These are phyloP conservation scores for Leucophenga varia DNA, from an alignment of 1,140 invertebrate genomes.

Conservation along the genomic window DNA sequence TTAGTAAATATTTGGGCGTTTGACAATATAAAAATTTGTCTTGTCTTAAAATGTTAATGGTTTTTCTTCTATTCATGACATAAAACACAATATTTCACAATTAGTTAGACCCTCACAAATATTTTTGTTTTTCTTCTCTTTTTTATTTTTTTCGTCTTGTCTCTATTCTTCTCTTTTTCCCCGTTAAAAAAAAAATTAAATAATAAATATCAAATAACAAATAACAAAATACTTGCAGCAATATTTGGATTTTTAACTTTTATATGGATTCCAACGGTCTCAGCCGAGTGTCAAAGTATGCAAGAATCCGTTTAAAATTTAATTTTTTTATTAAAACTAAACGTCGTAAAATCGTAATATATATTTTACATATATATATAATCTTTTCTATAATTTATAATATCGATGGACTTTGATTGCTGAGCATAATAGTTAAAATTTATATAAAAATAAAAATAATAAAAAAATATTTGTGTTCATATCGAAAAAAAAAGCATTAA, in stretches of 20 bases:
- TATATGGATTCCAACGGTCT: constrained; percentile 55
- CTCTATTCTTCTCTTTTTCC: constrained; percentile 44
- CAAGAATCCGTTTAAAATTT: constrained; percentile 38
- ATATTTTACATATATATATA: too few relatives aligned
- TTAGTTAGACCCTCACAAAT: not conserved
- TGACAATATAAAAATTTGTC: too few relatives aligned
- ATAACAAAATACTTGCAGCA: constrained; percentile 56
- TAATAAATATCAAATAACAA: too few relatives aligned
- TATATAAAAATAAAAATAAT: not conserved
- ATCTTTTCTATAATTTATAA: constrained; percentile 1
- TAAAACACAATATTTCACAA: constrained; percentile 8
- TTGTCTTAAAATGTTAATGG: too few relatives aligned
- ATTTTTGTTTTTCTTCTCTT: constrained; percentile 17
- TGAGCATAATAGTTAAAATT: constrained; percentile 2
- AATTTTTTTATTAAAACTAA: not conserved
- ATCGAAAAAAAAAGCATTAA: too few relatives aligned
- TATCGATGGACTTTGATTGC: constrained; percentile 7
- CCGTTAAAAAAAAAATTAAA: too few relatives aligned
- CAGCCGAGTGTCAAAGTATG: constrained; percentile 58
- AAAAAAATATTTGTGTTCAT: constrained; percentile 41
- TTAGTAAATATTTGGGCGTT: too few relatives aligned
- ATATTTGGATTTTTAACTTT: constrained; percentile 56
- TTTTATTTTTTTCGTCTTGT: constrained; percentile 49
- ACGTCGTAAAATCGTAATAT: not conserved
- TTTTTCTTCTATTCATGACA: constrained; percentile 14